Conservation (phyloP, 2,797 vertebrate species). For the Poeciliopsis infans region DNA sequence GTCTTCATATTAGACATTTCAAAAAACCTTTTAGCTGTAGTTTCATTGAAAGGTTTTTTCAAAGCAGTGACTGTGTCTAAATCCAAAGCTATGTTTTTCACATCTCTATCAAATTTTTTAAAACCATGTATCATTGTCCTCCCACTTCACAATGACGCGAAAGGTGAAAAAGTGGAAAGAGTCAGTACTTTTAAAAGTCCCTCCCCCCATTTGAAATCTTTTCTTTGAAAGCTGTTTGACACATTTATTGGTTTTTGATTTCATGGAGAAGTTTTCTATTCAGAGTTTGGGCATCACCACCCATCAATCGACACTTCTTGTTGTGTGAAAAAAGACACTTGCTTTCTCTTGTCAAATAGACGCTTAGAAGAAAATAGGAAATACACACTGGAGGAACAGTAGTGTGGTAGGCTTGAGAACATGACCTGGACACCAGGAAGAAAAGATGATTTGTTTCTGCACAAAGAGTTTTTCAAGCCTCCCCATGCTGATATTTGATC, state of each 20-base stretch:
- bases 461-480: not conserved
- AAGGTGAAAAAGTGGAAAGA: not conserved
- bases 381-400: slow-evolving; percentile 1
- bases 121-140: not conserved
- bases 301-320: not conserved
- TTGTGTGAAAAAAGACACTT: not conserved
- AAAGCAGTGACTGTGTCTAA: not conserved
- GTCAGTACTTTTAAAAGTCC: not conserved
- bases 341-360: slow-evolving; percentile 24
- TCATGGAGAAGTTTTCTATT: not conserved
- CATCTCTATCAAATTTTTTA: not conserved
- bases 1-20: not conserved
- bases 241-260: not conserved
- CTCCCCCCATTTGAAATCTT: not conserved
- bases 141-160: not conserved
- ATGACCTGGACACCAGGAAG: slow-evolving; percentile 38
- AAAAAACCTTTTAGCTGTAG: not conserved
- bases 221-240: not conserved
- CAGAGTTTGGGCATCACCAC: not conserved
- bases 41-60: not conserved
- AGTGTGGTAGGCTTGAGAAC: slow-evolving; percentile 26
- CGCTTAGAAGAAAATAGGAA: slow-evolving; percentile 37
- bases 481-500: slow-evolving; percentile 13
- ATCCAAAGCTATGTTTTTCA: not conserved
- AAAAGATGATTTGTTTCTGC: slow-evolving; percentile 35